Evolutionary conservation across 1,140 invertebrate species (phyloP), one percentile per base, ranked within the genome.

Genomic region (Heterodera carotae): DNA sequence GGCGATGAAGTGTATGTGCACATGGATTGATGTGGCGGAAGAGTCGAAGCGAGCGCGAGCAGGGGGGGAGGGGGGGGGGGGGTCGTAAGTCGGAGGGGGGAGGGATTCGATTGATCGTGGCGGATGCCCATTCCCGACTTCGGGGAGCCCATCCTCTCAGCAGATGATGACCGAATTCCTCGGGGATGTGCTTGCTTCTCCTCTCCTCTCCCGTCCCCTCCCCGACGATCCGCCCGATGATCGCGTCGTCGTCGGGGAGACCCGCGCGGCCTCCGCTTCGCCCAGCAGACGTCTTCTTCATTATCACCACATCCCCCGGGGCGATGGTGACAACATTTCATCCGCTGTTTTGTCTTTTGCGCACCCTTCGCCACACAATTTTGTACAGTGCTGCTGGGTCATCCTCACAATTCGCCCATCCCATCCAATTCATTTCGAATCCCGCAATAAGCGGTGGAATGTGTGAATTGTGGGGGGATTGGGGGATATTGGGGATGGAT

Each of bases 71-170:
- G 7, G 15, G 48, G 12, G 48, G 48, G 48, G 1, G 12, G 15
- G 48, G 18, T 39, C 39, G 48, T 18, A 53, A 53, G 48, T 15
- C 12, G 48, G 18, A 22, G 18, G 48, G 18, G 48, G 48, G 39
- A 2, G 39, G 6, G 39, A 43, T 43, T 43, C 8, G 62, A 66
- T 66, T 66, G 62, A 66, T 66, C 62, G 62, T 7, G 25, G 62
- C 25, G 25, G 62, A 34, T 34, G 62, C 33, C 62, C 62, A 66
- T 66, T 66, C 62, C 62, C 62, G 62, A 66, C 62, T 66, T 66
- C 62, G 18, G 48, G 48, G 18, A 53, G 48, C 48, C 48, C 48
- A 53, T 53, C 48, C 18, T 18, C 62, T 10, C 62, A 12, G 60
- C 33, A 6, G 62, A 29, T 29, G 33, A 66, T 66, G 62, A 66